phyloP scores from a whole-genome alignment of 2,888 invertebrate genomes.

The Cryptocheilus praepositus region DNA sequence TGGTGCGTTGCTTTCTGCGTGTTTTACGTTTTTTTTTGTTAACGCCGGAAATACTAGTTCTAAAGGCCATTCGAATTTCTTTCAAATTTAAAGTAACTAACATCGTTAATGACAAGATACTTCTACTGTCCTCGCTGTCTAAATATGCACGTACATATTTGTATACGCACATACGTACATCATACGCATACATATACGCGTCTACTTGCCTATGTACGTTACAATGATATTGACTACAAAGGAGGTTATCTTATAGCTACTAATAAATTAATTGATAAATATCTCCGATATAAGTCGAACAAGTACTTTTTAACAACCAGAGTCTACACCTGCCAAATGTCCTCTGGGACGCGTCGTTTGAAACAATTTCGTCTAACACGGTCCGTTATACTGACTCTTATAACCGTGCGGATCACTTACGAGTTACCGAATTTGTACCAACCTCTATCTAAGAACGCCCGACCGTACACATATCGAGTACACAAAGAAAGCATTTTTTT shows the following conservation, averaged over 20 bases:
- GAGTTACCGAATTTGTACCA: constrained; percentile 59
- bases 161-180: not conserved
- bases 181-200: not conserved
- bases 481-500: constrained; percentile 35
- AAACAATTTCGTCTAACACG: constrained; percentile 39
- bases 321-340: constrained; percentile 36
- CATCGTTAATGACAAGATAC: constrained; percentile 59
- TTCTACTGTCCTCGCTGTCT: constrained; percentile 44
- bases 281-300: constrained; percentile 56
- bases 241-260: constrained; percentile 60
- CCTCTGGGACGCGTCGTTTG: constrained; percentile 43
- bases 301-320: constrained; percentile 50
- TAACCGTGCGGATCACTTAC: constrained; percentile 29
- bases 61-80: constrained; percentile 47
- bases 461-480: constrained; percentile 31
- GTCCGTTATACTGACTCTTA: constrained; percentile 10
- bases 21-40: constrained; percentile 19
- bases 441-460: constrained; percentile 43
- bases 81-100: constrained; percentile 46
- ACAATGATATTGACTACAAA: constrained; percentile 65
- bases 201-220: constrained; percentile 43
- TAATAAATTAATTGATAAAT: constrained; percentile 71
- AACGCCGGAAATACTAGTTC: constrained; percentile 41
- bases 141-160: not conserved
- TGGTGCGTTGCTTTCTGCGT: constrained; percentile 36